Evolutionary conservation across 2,113 vertebrate genomes (phyloP).

Genomic region (Lophotis ruficrista): DNA sequence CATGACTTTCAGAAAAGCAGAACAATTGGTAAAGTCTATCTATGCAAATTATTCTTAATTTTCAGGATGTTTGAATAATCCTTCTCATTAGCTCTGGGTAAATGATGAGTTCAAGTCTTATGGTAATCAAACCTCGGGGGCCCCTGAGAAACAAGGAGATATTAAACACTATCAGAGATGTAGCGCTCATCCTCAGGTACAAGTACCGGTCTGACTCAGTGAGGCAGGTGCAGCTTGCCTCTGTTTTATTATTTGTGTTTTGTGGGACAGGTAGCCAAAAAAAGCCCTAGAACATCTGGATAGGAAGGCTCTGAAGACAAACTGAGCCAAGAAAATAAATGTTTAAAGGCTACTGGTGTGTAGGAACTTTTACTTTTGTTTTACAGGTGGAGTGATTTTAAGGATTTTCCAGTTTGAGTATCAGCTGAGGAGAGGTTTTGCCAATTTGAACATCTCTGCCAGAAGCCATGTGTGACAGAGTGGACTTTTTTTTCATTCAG

Average conservation of each 20-base stretch:
- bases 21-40: slow-evolving; percentile 5
- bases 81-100: slow-evolving; percentile 19
- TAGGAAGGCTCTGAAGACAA: neutral
- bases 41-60: slow-evolving; percentile 41
- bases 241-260: neutral
- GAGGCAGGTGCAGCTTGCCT: neutral
- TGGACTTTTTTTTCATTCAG: neutral
- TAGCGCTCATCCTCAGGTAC: neutral
- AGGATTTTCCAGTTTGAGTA: neutral
- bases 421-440: neutral
- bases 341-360: neutral
- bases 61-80: slow-evolving; percentile 55
- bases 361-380: neutral
- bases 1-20: slow-evolving; percentile 29
- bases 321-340: neutral
- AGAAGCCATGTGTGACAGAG: neutral
- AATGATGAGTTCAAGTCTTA: neutral
- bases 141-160: neutral
- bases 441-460: neutral
- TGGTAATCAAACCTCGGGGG: neutral
- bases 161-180: neutral
- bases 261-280: neutral
- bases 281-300: neutral
- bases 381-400: neutral
- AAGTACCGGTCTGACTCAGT: neutral